These are phyloP conservation scores for Ectropis grisescens DNA, from an alignment of 1,140 invertebrate genomes.

Conservation along the genomic window DNA sequence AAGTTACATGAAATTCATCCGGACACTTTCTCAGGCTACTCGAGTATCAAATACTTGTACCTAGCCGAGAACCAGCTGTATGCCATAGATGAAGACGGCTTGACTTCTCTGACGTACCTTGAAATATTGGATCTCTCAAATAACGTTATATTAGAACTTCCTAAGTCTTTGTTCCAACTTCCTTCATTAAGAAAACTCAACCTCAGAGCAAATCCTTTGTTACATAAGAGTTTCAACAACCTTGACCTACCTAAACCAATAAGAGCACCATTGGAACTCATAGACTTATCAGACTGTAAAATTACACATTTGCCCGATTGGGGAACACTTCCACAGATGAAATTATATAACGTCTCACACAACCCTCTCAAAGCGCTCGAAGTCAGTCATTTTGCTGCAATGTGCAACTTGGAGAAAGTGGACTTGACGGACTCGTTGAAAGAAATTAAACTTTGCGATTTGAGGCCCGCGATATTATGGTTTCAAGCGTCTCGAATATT, in stretches of 20 bases:
- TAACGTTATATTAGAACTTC: slow-evolving; percentile 71
- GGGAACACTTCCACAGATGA: slow-evolving; percentile 62
- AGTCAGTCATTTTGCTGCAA: slow-evolving; percentile 37
- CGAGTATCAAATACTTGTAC: slow-evolving; percentile 71
- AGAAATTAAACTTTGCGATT: slow-evolving; percentile 34
- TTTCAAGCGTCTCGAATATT: slow-evolving; percentile 44
- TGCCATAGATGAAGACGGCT: slow-evolving; percentile 70
- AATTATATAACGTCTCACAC: slow-evolving; percentile 57
- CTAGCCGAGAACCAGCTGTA: slow-evolving; percentile 74
- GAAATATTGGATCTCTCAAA: slow-evolving; percentile 72
- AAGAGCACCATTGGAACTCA: slow-evolving; percentile 64
- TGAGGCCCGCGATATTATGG: slow-evolving; percentile 48
- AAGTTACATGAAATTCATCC: slow-evolving; percentile 71
- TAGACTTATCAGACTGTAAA: slow-evolving; percentile 72
- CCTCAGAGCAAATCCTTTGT: slow-evolving; percentile 69
- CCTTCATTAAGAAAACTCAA: slow-evolving; percentile 72
- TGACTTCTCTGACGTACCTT: slow-evolving; percentile 63
- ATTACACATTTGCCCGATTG: slow-evolving; percentile 66
- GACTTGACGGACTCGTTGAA: slow-evolving; percentile 53
- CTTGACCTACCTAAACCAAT: slow-evolving; percentile 63
- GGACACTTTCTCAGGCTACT: slow-evolving; percentile 69
- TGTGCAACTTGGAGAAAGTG: slow-evolving; percentile 57
- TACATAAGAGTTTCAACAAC: slow-evolving; percentile 48
- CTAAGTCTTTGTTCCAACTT: slow-evolving; percentile 69
- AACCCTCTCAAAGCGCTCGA: slow-evolving; percentile 44